Evolutionary conservation across 2,797 vertebrate genomes (phyloP).

Genomic region (Tenualosa thibaudeaui): DNA sequence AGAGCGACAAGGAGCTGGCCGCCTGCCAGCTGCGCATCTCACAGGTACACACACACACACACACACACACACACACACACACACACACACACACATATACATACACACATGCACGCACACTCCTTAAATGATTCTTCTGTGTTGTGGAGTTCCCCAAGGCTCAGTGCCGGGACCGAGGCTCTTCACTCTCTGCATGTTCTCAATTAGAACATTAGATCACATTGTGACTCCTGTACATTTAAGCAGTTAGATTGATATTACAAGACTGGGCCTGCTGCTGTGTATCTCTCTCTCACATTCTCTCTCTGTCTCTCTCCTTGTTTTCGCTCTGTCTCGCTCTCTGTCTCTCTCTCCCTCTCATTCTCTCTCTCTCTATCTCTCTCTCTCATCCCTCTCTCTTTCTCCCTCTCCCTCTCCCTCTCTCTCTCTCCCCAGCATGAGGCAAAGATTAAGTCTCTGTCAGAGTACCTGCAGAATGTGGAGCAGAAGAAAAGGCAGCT

Average conservation of each 20-base stretch:
- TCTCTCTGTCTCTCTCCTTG: constrained; percentile 15
- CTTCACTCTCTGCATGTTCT: too few relatives aligned
- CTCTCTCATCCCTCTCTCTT: neutral
- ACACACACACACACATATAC: constrained; percentile 6
- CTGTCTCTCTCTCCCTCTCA: constrained; percentile 14
- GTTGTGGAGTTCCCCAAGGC: too few relatives aligned
- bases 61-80: constrained; percentile 30
- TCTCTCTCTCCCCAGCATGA: constrained; percentile 76
- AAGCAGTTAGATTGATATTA: too few relatives aligned
- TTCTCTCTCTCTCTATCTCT: neutral
- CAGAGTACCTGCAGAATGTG: constrained; percentile 90
- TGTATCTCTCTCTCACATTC: too few relatives aligned
- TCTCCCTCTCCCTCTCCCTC: neutral
- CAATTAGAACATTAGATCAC: too few relatives aligned
- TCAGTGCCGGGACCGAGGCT: too few relatives aligned
- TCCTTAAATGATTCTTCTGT: too few relatives aligned
- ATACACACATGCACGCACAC: neutral
- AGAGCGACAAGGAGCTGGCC: constrained; percentile 85
- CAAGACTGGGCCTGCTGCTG: too few relatives aligned
- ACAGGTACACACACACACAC: constrained; percentile 74
- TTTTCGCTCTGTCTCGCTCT: neutral
- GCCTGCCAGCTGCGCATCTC: constrained; percentile 90
- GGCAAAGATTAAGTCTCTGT: constrained; percentile 95
- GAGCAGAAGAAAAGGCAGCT: constrained; percentile 95
- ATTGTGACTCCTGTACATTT: too few relatives aligned